Conservation (phyloP, 2,888 invertebrate genomes). For the Apotomis turbidana region DNA sequence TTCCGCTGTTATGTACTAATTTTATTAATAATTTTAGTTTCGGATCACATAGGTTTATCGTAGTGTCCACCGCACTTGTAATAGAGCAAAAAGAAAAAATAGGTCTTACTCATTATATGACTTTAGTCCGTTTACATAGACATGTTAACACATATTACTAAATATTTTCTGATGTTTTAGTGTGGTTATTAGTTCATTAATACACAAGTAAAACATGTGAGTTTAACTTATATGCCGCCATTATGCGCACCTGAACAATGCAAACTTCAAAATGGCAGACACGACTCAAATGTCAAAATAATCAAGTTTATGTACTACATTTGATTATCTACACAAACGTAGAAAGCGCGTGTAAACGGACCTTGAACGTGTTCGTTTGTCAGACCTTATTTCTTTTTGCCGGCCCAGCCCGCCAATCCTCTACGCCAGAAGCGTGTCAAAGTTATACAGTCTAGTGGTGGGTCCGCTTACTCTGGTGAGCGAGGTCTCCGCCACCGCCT, state of each 20-base stretch:
- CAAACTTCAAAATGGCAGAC: constrained; percentile 9
- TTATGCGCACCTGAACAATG: background rate
- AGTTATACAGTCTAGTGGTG: constrained; percentile 67
- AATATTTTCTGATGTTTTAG: too few species aligned
- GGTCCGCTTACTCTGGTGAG: constrained; percentile 90
- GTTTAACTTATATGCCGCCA: background rate
- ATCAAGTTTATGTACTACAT: too few species aligned
- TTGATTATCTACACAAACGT: too few species aligned
- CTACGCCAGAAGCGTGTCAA: constrained; percentile 68
- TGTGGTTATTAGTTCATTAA: too few species aligned
- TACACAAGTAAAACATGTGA: background rate
- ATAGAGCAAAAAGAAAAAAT: constrained; percentile 15
- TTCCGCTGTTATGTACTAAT: too few species aligned
- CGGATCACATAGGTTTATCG: background rate
- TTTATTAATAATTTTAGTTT: background rate
- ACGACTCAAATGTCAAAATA: too few species aligned
- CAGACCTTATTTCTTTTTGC: constrained; percentile 6
- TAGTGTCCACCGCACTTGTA: constrained; percentile 30
- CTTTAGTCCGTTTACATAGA: constrained; percentile 6
- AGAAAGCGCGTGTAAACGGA: background rate
- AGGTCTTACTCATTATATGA: background rate
- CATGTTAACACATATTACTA: too few species aligned
- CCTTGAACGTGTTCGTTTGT: background rate
- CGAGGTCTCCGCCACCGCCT: constrained; percentile 90
- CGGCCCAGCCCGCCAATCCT: background rate